Base-by-base conservation (phyloP, 1,140 invertebrate species). In the Asobara japonica region DNA sequence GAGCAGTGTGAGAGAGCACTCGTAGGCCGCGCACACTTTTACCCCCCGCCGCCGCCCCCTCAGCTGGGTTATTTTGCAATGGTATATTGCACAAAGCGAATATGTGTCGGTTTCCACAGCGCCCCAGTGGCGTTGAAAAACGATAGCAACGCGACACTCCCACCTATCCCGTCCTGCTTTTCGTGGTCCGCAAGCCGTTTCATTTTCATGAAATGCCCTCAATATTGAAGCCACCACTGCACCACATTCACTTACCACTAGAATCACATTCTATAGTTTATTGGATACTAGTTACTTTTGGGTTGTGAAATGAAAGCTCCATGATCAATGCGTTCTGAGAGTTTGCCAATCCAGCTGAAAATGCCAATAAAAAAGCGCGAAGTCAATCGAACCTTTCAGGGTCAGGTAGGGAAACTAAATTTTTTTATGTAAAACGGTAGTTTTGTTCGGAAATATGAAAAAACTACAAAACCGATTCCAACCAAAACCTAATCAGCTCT, bases 21-120 rank as follows among this genome's bases (percentile, higher is more conserved):
- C 60, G 16, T 51, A 45, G 31, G 33, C 41, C 20, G n/a, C n/a
- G 38, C 62, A 65, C 31, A 65, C 25, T 18, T 27, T 68, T 20
- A 30, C 27, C 27, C 45, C 10, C 20, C 29, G 25, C 41, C 20
- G 7, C 7, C 41, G 16, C 20, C n/a, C 22, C 41, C 38, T 13
- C 20, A 3, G n/a, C 20, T 18, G 8, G 41, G 41, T 38, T 29
- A 20, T 20, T 25, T 36, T 25, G 60, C 33, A 71, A 71, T 71
- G 31, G 69, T 30, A 41, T 70, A 70, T 71, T 60, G 69, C 33
- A 71, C 69, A 71, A 71, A 71, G 69, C 69, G 61, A 71, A 45
- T 45, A 31, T 64, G 69, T 71, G 56, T 71, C 69, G 69, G 60
- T 71, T 71, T 71, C 38, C 60, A 71, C 60, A 62, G 36, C 69